Evolutionary conservation across 2,888 invertebrate species (phyloP).

Genomic region (Scaptomyza cyrtandrae): DNA sequence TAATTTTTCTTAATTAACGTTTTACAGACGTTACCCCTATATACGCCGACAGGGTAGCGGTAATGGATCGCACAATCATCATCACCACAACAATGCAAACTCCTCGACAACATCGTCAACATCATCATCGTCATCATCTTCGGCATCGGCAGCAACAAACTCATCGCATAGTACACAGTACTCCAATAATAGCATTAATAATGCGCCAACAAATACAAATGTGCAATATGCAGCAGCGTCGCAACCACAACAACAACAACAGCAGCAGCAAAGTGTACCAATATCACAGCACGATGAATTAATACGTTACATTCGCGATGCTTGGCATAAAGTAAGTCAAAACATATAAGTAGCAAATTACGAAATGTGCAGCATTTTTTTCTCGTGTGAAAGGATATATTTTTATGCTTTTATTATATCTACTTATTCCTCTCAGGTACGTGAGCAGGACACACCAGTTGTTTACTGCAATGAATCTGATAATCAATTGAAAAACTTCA

Average conservation of each 20-base stretch:
- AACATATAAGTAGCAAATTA: not conserved
- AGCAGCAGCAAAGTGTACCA: slow-evolving; percentile 65
- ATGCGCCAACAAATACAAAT: slow-evolving; percentile 54
- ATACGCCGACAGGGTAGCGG: slow-evolving; percentile 82
- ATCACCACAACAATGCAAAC: slow-evolving; percentile 74
- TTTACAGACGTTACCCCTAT: slow-evolving; percentile 80
- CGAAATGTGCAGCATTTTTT: slow-evolving; percentile 17
- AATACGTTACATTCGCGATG: slow-evolving; percentile 91
- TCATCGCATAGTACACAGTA: slow-evolving; percentile 63
- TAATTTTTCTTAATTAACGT: slow-evolving; percentile 21
- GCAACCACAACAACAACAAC: slow-evolving; percentile 45
- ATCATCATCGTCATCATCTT: slow-evolving; percentile 68
- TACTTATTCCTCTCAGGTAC: slow-evolving; percentile 67
- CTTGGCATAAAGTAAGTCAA: slow-evolving; percentile 88
- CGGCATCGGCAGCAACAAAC: slow-evolving; percentile 51
- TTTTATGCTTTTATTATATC: slow-evolving; percentile 3
- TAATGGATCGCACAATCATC: slow-evolving; percentile 70
- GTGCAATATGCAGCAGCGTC: slow-evolving; percentile 48
- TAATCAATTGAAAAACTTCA: slow-evolving; percentile 89
- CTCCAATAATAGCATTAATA: slow-evolving; percentile 72
- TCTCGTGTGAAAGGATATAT: too few relatives aligned
- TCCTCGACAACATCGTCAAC: slow-evolving; percentile 59
- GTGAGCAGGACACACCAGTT: slow-evolving; percentile 86
- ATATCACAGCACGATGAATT: slow-evolving; percentile 89
- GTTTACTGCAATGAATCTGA: slow-evolving; percentile 83